Evolutionary conservation across 2,888 invertebrate genomes (phyloP).

Genomic region (Oscheius myriophilus): DNA sequence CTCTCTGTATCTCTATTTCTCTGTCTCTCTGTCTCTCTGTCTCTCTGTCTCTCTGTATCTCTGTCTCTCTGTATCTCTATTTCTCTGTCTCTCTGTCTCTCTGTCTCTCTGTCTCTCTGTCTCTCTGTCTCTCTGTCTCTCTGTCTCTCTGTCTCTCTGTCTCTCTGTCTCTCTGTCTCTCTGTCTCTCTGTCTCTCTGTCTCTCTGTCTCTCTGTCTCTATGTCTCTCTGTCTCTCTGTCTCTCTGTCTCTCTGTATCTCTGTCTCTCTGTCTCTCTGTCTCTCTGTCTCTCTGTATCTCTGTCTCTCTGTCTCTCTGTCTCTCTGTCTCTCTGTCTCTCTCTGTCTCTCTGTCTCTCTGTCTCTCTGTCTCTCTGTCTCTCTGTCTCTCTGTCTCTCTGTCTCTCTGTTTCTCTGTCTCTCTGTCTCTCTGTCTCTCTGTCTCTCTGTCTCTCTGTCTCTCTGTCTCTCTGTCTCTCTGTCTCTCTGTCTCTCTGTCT

Average conservation of each 20-base stretch:
- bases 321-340: neutral
- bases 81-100: no score
- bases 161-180: conserved; percentile 1
- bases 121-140: conserved; percentile 5
- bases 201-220: neutral
- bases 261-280: conserved; percentile 2
- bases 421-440: conserved; percentile 5
- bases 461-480: neutral
- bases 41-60: conserved; percentile 2
- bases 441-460: conserved; percentile 2
- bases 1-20: neutral
- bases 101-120: neutral
- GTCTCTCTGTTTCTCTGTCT: neutral
- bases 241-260: conserved; percentile 2
- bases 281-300: neutral
- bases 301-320: conserved; percentile 2
- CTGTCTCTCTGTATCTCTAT: neutral
- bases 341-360: no score
- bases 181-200: conserved; percentile 2
- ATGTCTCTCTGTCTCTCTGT: no score
- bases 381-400: conserved; percentile 5
- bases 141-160: conserved; percentile 2
- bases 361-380: neutral
- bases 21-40: neutral
- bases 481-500: neutral